Conservation (phyloP, 2,797 vertebrate species). For the Notoglanidium macrostoma region DNA sequence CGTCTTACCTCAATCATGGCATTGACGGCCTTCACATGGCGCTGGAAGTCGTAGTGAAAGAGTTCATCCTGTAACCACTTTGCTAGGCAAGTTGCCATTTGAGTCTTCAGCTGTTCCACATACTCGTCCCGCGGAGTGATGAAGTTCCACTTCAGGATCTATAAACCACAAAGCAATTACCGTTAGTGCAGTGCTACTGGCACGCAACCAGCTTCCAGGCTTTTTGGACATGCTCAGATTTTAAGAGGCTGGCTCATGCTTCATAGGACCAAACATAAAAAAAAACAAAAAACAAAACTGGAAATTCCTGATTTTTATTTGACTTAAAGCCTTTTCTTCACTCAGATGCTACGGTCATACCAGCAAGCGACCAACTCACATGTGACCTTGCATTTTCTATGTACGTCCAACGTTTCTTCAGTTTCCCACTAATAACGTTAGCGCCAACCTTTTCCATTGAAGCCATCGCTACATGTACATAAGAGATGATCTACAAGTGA, state of each 20-base stretch:
- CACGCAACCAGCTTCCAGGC: background rate
- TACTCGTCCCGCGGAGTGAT: constrained; percentile 94
- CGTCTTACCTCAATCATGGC: constrained; percentile 89
- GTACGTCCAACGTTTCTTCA: background rate
- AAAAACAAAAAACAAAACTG: background rate
- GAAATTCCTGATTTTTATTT: background rate
- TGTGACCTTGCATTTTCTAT: background rate
- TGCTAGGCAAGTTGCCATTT: constrained; percentile 90
- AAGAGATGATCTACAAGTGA: no score
- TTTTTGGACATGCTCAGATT: background rate
- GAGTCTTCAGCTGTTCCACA: constrained; percentile 92
- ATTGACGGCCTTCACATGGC: constrained; percentile 91
- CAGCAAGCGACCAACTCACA: background rate
- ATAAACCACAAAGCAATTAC: background rate
- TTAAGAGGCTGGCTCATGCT: background rate
- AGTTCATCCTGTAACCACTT: constrained; percentile 96
- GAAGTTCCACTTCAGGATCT: constrained; percentile 99
- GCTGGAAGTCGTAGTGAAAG: constrained; percentile 96
- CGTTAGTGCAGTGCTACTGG: background rate
- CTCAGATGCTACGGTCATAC: background rate
- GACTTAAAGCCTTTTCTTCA: background rate
- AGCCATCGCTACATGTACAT: no score
- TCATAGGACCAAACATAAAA: background rate
- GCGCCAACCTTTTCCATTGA: background rate
- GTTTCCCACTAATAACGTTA: background rate